Percentiles rank a stretch among this genome's conserved stretches.
phyloP scores from a whole-genome alignment of 2,797 vertebrate species.

The Eurystomus glaucurus region DNA sequence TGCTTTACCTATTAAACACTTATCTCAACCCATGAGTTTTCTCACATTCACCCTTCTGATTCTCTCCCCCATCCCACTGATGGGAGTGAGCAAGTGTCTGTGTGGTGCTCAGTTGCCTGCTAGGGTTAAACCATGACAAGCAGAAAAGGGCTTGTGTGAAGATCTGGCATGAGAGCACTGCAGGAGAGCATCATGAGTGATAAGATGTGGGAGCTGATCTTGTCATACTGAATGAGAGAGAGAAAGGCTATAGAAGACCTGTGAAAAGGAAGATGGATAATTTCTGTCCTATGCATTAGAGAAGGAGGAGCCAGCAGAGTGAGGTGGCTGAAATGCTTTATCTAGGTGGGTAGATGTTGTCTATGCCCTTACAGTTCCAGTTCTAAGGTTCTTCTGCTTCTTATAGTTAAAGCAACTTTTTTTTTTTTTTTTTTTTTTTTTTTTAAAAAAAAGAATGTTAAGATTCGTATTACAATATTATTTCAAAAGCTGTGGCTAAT shows the following conservation, averaged over 20 bases:
- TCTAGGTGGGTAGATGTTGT: background rate
- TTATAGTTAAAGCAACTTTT: background rate
- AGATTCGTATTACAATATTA: background rate
- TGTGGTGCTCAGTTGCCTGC: background rate
- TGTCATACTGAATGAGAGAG: background rate
- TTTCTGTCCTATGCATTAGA: background rate
- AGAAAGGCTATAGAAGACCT: background rate
- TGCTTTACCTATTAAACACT: background rate
- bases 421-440: background rate
- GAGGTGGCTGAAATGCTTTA: background rate
- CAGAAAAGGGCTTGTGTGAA: background rate
- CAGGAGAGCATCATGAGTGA: background rate
- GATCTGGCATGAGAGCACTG: background rate
- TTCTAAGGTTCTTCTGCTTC: background rate
- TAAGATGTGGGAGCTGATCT: background rate
- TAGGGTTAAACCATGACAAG: background rate
- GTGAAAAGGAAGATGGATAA: background rate
- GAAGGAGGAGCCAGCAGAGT: background rate
- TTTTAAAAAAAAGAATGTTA: background rate
- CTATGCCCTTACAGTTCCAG: background rate
- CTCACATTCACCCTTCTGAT: background rate
- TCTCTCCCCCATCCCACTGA: fast-evolving
- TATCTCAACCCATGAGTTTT: background rate
- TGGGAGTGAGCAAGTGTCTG: fast-evolving
- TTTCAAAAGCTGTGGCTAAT: background rate